A percentile compares a stretch with the other conserved stretches of the same genome.
phyloP scores from a whole-genome alignment of 2,888 invertebrate species.

The Atrina japonica region DNA sequence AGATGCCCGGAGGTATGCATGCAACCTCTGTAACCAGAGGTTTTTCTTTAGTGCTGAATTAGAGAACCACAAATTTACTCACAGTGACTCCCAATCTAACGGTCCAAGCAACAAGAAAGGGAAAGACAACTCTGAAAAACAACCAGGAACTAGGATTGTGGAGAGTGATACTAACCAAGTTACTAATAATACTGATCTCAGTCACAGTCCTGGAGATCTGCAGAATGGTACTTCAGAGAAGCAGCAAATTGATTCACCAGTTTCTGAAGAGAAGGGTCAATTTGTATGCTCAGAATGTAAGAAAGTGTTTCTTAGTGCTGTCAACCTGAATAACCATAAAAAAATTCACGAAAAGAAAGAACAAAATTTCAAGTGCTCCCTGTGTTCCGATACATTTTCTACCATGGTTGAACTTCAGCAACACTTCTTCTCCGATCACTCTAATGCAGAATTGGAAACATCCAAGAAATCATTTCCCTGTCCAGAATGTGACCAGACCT shows the following conservation, averaged over 20 bases:
- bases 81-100: constrained; percentile 27
- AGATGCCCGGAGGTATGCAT: constrained; percentile 91
- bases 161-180: no score
- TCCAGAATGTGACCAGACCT: constrained; percentile 81
- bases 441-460: constrained; percentile 56
- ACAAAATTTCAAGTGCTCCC: constrained; percentile 68
- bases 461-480: constrained; percentile 77
- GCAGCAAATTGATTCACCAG: no score
- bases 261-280: background rate
- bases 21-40: constrained; percentile 88
- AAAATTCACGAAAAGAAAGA: constrained; percentile 58
- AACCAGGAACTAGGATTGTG: background rate
- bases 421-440: constrained; percentile 75
- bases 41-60: constrained; percentile 96
- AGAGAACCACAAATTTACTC: constrained; percentile 87
- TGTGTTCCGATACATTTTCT: constrained; percentile 74
- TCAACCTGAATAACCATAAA: constrained; percentile 71
- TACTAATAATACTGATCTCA: no score
- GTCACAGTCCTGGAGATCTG: no score
- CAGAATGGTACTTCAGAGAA: no score
- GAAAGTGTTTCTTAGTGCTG: constrained; percentile 71
- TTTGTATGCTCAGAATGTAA: constrained; percentile 75
- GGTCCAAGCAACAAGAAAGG: background rate
- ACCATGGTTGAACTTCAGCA: constrained; percentile 72
- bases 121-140: background rate